Base-by-base conservation (phyloP, 2,888 invertebrate species). In the Epistrophe grossulariae region DNA sequence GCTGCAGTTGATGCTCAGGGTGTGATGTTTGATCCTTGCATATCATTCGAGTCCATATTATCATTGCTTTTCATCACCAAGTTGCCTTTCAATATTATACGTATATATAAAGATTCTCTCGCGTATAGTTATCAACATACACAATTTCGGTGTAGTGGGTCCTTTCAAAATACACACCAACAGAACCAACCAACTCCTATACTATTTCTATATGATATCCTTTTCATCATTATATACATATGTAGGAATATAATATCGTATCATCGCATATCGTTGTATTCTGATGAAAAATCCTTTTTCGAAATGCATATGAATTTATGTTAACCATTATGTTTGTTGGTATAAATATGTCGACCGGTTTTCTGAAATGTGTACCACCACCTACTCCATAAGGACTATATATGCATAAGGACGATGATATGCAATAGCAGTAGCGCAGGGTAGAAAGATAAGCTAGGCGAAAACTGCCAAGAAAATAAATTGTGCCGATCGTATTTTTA, bases 11-110 rank as follows among this genome's bases (percentile, higher is more conserved):
- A 45, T 48, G 35, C 17, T 13, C 24, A 40, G 35, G 52, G 48
- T 68, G 73, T 50, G 71, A 70, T 79, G 50, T 71, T 74, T 84
- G 74, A 84, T 84, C 74, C 70, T 64, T 79, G 52, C 79, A 70
- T 62, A 48, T 38, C 79, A 60, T 48, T 68, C 38, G 55, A 78
- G 28, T 57, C 79, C 62, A 74, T 72, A 72, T 76, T 68, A 71
- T 72, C 82, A 68, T 72, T 62, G 79, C 55, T 70, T 74, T 60
- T 73, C 66, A 82, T 80, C 80, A 48, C 60, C 24, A 19, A 66
- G 19, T 68, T 31, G 60, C 68, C 24, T 72, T 66, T 84, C 79
- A 72, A 72, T 77, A 31, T 13, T 10, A 3, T 24, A 24, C 3
- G 24, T 24, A 24, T 24, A 24, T 24, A 24, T 17, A 10, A 13